Percentiles rank a stretch among this genome's conserved stretches.
phyloP scores from a whole-genome alignment of 92 coral and sea anemone species.

The Phymanthus crucifer region DNA sequence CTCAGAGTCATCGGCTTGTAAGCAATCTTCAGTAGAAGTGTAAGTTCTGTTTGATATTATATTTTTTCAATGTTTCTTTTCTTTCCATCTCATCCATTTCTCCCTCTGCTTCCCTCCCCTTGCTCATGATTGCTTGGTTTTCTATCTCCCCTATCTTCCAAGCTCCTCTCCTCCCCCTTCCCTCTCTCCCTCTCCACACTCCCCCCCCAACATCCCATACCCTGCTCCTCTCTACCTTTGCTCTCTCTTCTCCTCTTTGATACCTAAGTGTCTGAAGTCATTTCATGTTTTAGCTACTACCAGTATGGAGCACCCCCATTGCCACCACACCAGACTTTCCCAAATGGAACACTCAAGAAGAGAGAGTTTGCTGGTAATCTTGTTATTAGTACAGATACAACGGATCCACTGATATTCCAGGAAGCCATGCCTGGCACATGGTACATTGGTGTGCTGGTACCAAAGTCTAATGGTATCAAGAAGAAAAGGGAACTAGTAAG shows the following conservation, averaged over 20 bases:
- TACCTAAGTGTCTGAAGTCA: neutral
- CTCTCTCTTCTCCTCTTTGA: too few species aligned
- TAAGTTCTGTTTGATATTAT: neutral
- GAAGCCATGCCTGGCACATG: constrained; percentile 52
- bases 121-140: too few species aligned
- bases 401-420: constrained; percentile 18
- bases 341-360: constrained; percentile 16
- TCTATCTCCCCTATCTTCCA: too few species aligned
- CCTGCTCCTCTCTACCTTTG: too few species aligned
- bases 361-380: constrained; percentile 10
- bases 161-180: too few species aligned
- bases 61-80: too few species aligned
- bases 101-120: too few species aligned
- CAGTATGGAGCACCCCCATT: constrained; percentile 40
- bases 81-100: neutral
- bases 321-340: constrained; percentile 31
- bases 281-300: constrained; percentile 15
- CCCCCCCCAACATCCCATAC: too few species aligned
- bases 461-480: constrained; percentile 38
- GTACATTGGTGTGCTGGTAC: constrained; percentile 52
- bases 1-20: constrained; percentile 15
- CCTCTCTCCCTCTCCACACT: too few species aligned
- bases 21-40: constrained; percentile 19
- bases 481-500: constrained; percentile 50
- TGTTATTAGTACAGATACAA: neutral